Base-by-base conservation (phyloP, 2,797 vertebrate species). In the Anomalospiza imberbis region DNA sequence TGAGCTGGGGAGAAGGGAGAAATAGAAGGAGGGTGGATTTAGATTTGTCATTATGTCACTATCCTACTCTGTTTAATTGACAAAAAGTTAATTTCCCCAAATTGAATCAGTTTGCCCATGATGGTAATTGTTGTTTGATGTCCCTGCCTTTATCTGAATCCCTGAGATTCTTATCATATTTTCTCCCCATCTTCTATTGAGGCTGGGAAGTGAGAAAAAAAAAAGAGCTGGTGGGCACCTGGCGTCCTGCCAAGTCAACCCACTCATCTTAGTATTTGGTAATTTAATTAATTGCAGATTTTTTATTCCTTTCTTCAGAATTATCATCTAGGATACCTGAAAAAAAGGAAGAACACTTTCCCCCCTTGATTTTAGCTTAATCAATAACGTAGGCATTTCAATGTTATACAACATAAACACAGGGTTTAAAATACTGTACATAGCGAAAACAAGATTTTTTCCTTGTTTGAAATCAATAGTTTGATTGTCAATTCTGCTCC, bases 31-130 rank as follows among this genome's bases (percentile, higher is more conserved):
- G 5, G 2, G 7, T 22, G 16, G 12, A 32, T n/a, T 73, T 68
- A 48, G 17, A 48, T 51, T 36, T 68, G 10, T 38, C 66, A 26
- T 65, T 68, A 15, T 66, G 47, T 78, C 13, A 74, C 44, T 48
- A n/a, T 48, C 22, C 17, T 55, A 12, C 7, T 53, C 44, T 36
- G 5, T 44, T 53, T 78, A 66, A n/a, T 8, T 54, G 38, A 6
- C 28, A 71, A 53, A 50, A 85, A 21, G 62, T 32, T 85, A 25
- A 31, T 66, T 34, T 66, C 13, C 45, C 40, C 25, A 48, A 60
- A 31, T 0, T 73, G 5, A 60, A n/a, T 61, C 6, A 4, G 11
- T 54, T 84, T 73, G 9, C 7, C 19, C 4, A 11, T 4, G 2
- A 73, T 73, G 26, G 5, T 17, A 84, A 36, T 53, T 36, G n/a